phyloP scores from a whole-genome alignment of 2,888 invertebrate genomes.

The Apotomis betuletana region DNA sequence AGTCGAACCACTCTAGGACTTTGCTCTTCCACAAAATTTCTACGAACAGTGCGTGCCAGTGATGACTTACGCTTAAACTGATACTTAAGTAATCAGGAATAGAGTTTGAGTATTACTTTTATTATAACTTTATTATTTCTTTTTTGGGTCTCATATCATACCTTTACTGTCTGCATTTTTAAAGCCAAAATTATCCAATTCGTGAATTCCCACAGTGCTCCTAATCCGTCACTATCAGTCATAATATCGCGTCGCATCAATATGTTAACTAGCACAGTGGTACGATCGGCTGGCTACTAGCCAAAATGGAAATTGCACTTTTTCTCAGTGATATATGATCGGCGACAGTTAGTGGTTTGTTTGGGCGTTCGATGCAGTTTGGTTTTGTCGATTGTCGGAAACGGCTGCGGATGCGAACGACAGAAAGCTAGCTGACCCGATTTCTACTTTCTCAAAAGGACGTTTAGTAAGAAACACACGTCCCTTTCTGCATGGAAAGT shows the following conservation, averaged over 20 bases:
- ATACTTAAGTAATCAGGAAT: too few species aligned
- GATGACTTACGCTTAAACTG: too few species aligned
- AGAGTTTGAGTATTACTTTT: too few species aligned
- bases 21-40: too few species aligned
- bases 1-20: too few species aligned
- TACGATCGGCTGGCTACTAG: slow-evolving; percentile 49
- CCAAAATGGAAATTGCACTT: slow-evolving; percentile 54
- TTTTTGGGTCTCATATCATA: too few species aligned
- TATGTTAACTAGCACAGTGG: slow-evolving; percentile 57
- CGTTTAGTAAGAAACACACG: slow-evolving; percentile 13
- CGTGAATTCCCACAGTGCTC: not conserved
- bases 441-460: slow-evolving; percentile 14
- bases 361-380: not conserved
- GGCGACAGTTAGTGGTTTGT: slow-evolving; percentile 19
- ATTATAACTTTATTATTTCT: too few species aligned
- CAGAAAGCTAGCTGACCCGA: slow-evolving; percentile 2
- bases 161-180: too few species aligned
- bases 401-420: not conserved
- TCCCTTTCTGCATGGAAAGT: slow-evolving; percentile 5
- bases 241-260: slow-evolving; percentile 57
- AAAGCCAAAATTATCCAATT: not conserved
- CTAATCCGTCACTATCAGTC: slow-evolving; percentile 47
- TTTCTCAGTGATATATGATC: slow-evolving; percentile 33
- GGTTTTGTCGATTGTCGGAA: not conserved
- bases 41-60: too few species aligned